Evolutionary conservation across 2,797 vertebrate genomes (phyloP).

Genomic region (Salarias fasciatus): DNA sequence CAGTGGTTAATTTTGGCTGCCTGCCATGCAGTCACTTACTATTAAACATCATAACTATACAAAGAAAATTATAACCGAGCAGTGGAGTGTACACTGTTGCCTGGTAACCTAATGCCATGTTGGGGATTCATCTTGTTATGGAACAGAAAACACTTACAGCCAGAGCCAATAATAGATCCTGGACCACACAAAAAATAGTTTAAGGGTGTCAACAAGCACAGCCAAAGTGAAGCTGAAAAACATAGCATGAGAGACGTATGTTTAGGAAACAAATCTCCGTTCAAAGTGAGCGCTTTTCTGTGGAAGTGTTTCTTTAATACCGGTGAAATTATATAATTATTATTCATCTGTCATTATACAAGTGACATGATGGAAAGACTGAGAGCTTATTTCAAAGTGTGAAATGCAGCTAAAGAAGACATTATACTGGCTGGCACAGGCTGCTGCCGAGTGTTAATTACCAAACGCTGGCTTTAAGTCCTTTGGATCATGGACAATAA

Average conservation of each 20-base stretch:
- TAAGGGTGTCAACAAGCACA: constrained; percentile 59
- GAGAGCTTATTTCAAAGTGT: constrained; percentile 60
- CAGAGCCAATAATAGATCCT: constrained; percentile 70
- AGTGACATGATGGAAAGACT: constrained; percentile 47
- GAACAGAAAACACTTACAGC: constrained; percentile 76
- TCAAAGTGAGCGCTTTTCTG: constrained; percentile 3
- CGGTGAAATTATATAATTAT: constrained; percentile 50
- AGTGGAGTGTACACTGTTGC: constrained; percentile 72
- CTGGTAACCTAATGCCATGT: constrained; percentile 78
- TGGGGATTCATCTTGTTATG: constrained; percentile 75
- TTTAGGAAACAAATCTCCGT: constrained; percentile 22
- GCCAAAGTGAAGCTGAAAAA: constrained; percentile 41
- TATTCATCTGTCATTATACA: constrained; percentile 57
- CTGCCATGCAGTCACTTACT: constrained; percentile 76
- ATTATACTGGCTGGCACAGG: constrained; percentile 35
- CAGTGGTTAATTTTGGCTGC: constrained; percentile 70
- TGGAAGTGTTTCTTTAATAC: constrained; percentile 36
- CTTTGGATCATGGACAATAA: constrained; percentile 36
- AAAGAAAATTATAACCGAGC: constrained; percentile 71
- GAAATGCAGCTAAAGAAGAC: constrained; percentile 54
- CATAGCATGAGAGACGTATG: constrained; percentile 22
- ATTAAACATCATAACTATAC: constrained; percentile 75
- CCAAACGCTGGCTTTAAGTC: constrained; percentile 31
- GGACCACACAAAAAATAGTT: constrained; percentile 63
- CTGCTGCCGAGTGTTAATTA: constrained; percentile 30